These are phyloP conservation scores for Gastrophysa polygoni DNA, from an alignment of 2,888 invertebrate species.

Conservation along the genomic window DNA sequence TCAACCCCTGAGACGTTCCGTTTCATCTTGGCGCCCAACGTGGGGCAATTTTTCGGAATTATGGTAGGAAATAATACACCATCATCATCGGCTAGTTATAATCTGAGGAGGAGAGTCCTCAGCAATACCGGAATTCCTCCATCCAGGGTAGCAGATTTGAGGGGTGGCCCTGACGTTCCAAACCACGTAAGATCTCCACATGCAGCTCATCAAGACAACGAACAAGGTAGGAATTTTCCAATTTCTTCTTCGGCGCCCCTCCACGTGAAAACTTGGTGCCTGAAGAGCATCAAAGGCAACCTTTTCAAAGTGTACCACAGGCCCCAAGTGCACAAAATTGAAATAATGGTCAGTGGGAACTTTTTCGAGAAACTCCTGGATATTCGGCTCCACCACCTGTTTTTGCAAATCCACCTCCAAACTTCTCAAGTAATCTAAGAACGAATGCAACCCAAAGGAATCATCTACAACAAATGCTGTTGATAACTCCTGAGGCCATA, in stretches of 20 bases:
- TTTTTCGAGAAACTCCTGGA: neutral
- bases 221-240: neutral
- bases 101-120: neutral
- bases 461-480: neutral
- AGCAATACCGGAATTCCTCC: neutral
- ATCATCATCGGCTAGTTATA: neutral
- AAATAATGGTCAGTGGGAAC: neutral
- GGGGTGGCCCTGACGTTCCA: neutral
- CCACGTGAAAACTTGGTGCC: neutral
- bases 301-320: neutral
- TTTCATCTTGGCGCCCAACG: neutral
- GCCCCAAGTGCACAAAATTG: neutral
- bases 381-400: neutral
- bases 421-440: neutral
- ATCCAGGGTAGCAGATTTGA: neutral
- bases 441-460: neutral
- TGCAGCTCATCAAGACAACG: neutral
- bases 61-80: neutral
- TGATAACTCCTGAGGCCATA: neutral
- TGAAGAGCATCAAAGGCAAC: neutral
- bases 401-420: neutral
- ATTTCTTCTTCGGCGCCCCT: neutral
- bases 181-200: neutral
- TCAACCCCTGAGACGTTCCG: too few relatives aligned
- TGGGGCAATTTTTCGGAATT: neutral